These are phyloP conservation scores for Endomychus coccineus DNA, from an alignment of 2,888 invertebrate species.

Conservation along the genomic window DNA sequence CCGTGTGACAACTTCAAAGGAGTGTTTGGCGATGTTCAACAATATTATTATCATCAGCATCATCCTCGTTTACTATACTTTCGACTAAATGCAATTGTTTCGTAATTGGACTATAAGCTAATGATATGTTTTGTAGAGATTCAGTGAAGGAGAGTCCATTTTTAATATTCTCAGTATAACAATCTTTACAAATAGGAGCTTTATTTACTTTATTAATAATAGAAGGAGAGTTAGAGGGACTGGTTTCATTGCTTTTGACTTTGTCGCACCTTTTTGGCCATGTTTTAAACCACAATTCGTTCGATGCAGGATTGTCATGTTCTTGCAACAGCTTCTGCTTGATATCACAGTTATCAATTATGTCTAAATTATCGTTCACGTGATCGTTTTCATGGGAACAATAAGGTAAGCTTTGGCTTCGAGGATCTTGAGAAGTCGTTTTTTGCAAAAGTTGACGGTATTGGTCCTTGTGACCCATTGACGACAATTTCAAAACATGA, in stretches of 20 bases:
- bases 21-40: too few species aligned
- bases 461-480: too few species aligned
- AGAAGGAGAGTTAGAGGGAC: conserved; percentile 25
- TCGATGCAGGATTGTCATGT: conserved; percentile 25
- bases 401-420: conserved; percentile 43
- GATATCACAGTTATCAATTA: conserved; percentile 31
- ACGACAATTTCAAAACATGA: too few species aligned
- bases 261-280: conserved; percentile 47
- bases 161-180: conserved; percentile 37
- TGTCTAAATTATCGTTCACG: conserved; percentile 18
- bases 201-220: conserved; percentile 26
- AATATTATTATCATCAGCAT: conserved; percentile 6
- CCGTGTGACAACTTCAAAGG: too few species aligned
- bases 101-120: conserved; percentile 67
- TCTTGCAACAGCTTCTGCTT: conserved; percentile 25
- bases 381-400: conserved; percentile 33
- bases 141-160: conserved; percentile 54
- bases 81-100: conserved; percentile 61
- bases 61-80: conserved; percentile 25
- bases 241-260: conserved; percentile 32
- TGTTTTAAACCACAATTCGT: conserved; percentile 45
- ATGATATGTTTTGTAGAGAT: conserved; percentile 64
- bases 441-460: too few species aligned
- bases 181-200: conserved; percentile 28
- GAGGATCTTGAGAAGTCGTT: conserved; percentile 29